Conservation (phyloP, 2,888 invertebrate species). For the Rhagium mordax region DNA sequence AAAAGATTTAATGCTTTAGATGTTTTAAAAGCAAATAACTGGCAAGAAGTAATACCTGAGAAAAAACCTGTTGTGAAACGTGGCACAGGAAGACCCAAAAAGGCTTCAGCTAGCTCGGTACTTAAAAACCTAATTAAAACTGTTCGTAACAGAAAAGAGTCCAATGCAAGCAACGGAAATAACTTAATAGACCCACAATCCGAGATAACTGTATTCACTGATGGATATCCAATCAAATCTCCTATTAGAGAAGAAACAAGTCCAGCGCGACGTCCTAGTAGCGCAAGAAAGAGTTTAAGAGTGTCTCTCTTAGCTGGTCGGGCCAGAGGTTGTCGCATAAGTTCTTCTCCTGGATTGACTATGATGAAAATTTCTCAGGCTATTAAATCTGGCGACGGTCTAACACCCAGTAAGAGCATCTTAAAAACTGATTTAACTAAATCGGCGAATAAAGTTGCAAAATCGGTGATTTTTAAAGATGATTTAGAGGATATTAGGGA, state of each 20-base stretch:
- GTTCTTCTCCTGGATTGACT: conserved; percentile 58
- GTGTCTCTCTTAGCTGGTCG: conserved; percentile 34
- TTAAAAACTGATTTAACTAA: conserved; percentile 52
- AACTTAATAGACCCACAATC: neutral
- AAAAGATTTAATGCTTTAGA: conserved; percentile 74
- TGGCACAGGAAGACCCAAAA: conserved; percentile 42
- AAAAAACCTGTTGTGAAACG: conserved; percentile 46
- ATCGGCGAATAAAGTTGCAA: conserved; percentile 49
- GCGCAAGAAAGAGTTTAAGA: conserved; percentile 41
- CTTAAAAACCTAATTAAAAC: conserved; percentile 60
- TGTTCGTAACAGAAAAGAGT: conserved; percentile 52
- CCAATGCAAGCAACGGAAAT: conserved; percentile 25
- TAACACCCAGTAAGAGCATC: conserved; percentile 59
- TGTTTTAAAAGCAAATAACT: conserved; percentile 68
- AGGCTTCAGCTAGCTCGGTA: conserved; percentile 48
- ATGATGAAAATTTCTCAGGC: conserved; percentile 59
- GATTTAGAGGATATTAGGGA: conserved; percentile 27
- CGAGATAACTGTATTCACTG: conserved; percentile 18
- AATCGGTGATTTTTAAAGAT: conserved; percentile 55
- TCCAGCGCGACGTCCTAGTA: neutral
- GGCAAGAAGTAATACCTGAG: conserved; percentile 71
- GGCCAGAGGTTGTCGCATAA: conserved; percentile 33
- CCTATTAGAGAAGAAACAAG: neutral
- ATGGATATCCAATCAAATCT: conserved; percentile 16
- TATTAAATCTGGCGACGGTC: conserved; percentile 52